Conservation (phyloP, 2,113 vertebrate species). For the Stomatorhinus ivindoensis region DNA sequence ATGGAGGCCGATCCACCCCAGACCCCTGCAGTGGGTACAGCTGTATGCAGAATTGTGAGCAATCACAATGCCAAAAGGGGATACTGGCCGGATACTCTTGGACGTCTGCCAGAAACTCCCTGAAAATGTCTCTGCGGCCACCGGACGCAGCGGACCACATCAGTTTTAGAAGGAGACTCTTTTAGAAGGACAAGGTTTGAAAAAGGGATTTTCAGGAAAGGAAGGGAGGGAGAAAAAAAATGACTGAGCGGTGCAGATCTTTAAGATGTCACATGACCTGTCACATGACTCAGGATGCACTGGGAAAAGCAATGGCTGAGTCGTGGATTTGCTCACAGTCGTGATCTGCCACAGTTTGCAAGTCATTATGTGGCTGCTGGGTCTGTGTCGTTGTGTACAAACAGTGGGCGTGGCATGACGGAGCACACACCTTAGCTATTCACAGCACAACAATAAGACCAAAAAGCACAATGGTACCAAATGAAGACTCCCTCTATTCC, state of each 20-base stretch:
- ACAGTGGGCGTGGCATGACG: neutral
- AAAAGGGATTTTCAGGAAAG: slow-evolving; percentile 3
- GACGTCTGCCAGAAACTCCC: slow-evolving; percentile 51
- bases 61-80: slow-evolving; percentile 32
- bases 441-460: neutral
- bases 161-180: slow-evolving; percentile 40
- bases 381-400: neutral
- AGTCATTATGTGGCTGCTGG: neutral
- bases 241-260: slow-evolving; percentile 14
- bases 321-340: neutral
- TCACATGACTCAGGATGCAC: neutral
- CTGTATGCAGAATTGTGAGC: slow-evolving; percentile 47
- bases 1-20: slow-evolving; percentile 56
- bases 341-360: neutral
- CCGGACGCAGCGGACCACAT: slow-evolving; percentile 46
- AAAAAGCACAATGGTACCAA: neutral
- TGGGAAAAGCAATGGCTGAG: neutral
- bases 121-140: slow-evolving; percentile 51
- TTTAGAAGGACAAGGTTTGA: slow-evolving; percentile 14
- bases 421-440: neutral
- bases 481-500: neutral
- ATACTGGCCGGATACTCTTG: slow-evolving; percentile 42
- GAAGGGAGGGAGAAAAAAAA: slow-evolving; percentile 21
- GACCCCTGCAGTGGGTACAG: slow-evolving; percentile 47
- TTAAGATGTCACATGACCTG: neutral